phyloP scores from a whole-genome alignment of 2,113 vertebrate species.

The Myrmecophaga tridactyla region DNA sequence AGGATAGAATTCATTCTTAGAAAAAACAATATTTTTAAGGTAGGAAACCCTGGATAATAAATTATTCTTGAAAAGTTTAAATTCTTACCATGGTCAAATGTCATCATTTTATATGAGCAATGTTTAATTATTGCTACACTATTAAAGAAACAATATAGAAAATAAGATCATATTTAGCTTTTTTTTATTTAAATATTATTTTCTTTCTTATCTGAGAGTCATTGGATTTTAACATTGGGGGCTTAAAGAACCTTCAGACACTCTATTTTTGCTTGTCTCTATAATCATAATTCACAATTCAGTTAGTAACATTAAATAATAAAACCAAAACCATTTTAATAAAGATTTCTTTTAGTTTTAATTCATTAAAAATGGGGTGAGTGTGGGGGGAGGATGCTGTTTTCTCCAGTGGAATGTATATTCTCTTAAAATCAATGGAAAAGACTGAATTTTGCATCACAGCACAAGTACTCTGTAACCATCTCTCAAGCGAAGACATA shows the following conservation, averaged over 20 bases:
- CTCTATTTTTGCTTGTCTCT: not conserved
- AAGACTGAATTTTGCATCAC: not conserved
- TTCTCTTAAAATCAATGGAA: not conserved
- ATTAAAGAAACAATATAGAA: not conserved
- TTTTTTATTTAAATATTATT: not conserved
- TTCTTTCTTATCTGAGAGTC: not conserved
- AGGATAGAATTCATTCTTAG: not conserved
- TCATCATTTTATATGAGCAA: not conserved
- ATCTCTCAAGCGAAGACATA: not conserved
- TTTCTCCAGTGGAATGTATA: not conserved
- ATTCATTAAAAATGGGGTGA: not conserved
- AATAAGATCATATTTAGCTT: not conserved
- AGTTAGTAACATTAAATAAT: conserved; percentile 1
- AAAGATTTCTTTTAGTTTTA: conserved; percentile 27
- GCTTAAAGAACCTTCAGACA: not conserved
- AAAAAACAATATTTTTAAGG: conserved; percentile 22
- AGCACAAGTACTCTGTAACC: not conserved
- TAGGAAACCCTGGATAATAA: not conserved
- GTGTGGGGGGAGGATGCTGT: not conserved
- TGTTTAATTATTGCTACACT: not conserved
- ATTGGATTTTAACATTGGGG: not conserved
- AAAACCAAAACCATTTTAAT: not conserved
- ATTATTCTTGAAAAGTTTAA: not conserved
- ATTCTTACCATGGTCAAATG: not conserved
- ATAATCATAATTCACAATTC: not conserved